Base-by-base conservation (phyloP, 2,113 vertebrate genomes). In the Poecile atricapillus region DNA sequence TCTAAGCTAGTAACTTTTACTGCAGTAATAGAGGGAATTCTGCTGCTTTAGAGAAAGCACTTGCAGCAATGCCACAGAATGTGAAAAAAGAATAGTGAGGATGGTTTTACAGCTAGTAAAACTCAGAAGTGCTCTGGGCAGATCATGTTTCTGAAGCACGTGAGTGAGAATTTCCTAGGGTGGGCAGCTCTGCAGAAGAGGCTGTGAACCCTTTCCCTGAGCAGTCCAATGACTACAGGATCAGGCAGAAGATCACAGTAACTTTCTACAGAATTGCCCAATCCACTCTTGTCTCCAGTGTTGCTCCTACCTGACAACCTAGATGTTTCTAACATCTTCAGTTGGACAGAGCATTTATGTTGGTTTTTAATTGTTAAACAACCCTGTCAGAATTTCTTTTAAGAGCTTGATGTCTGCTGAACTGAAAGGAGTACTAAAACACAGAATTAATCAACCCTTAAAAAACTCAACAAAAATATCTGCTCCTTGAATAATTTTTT, bases 391-490 rank as follows among this genome's bases (percentile, higher is more conserved):
- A 63, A 56, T 65, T 43, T 93, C 21, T 90, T 87, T 47, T 71
- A 99, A 98, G 98, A 98, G 14, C 97, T 98, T 68, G 82, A 98
- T 99, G 98, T 98, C 99, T 43, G 94, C 97, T 14, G 98, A 99
- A 76, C 96, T 99, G 77, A 98, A 99, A 94, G 98, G 62, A 59
- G 73, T 33, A 75, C 17, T 69, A 69, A 59, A 82, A 41, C 15
- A 28, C 41, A 49, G 62, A 67, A n/a, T 33, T 83, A 94, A 90
- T 91, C 86, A 90, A 95, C 37, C 64, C 25, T 79, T 62, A 78
- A 39, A 87, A 92, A 94, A 89, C 77, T 46, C 87, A 89, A 71
- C 19, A 23, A 44, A 75, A 88, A 11, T 62, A 62, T 52, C 68
- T 94, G 87, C 90, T 97, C 88, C 80, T 97, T 97, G 95, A 97